Evolutionary conservation across 2,797 vertebrate species (phyloP), one percentile per base, ranked within the genome.

Genomic region (Artibeus lituratus): DNA sequence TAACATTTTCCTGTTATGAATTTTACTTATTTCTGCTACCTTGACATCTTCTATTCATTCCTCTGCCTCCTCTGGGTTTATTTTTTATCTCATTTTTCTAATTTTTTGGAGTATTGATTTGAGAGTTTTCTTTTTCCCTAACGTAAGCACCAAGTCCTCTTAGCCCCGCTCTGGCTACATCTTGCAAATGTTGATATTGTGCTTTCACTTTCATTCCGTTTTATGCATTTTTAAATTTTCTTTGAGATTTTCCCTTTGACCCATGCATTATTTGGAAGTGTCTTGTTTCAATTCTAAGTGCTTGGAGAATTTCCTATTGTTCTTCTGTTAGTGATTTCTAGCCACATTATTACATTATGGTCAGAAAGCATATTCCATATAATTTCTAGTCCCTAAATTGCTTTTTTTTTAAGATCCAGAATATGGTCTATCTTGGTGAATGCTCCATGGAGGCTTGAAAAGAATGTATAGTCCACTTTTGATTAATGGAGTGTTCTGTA

Each of bases 251-350:
- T 74, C 78, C 59, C 49, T 95, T 80, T 94, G 87, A 85, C 49
- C n/a, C 24, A 16, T 44, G 24, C 32, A 29, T 88, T 80, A 47
- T 88, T 80, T 73, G 73, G 11, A 92, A 81, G 2, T 1, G 8
- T 29, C 6, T 51, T 85, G 1, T 49, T 91, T 88, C 76, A 85
- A 65, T 96, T 81, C 57, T 94, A 93, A n/a, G 51, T 80, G 15
- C n/a, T 62, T 62, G 7, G 29, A 70, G 67, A 91, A 76, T 88
- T 78, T 94, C 29, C 72, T 32, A 0, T 76, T 80, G 51, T 70
- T 59, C 67, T 80, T 94, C 62, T 89, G 11, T 70, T 67, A 55
- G 83, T 88, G 57, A 84, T 85, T 93, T 96, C 74, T 88, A 94
- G 16, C 42, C 87, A 70, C 21, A 62, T 69, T 65, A 37, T 32